Base-by-base conservation (phyloP, 2,797 vertebrate genomes). In the Prionace glauca region DNA sequence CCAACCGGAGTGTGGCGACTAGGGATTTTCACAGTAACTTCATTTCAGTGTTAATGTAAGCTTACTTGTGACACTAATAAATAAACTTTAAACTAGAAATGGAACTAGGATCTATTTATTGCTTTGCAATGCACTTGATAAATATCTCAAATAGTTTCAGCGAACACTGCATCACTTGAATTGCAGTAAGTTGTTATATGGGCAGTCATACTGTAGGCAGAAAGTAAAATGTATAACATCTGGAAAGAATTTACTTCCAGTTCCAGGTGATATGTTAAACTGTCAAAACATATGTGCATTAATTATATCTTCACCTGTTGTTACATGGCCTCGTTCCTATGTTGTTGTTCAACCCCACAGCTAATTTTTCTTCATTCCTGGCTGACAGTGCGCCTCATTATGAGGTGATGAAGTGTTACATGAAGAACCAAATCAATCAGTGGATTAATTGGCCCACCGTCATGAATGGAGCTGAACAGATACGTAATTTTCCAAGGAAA, bases 361-460 rank as follows among this genome's bases (percentile, higher is more conserved):
- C 90, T 92, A 92, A 92, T 69, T 24, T 92, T 41, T 69, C 90
- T 92, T 92, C n/a, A 69, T 69, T 69, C 41, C 62, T 69, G n/a
- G 32, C n/a, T 69, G 67, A 69, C 62, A 69, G 0, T 67, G 69
- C 22, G 41, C 65, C 90, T 92, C 90, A 92, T 92, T 92, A 92
- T 20, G 69, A 94, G 93, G 93, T 56, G 69, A 74, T 74, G 93
- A 94, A 56, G 71, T 94, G 67, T 94, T 29, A 41, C 8, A 36
- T 92, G n/a, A 92, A 92, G 67, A 92, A 36, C 32, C 90, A 92
- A 91, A 69, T 92, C 20, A 41, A 92, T 92, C 90, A 92, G n/a
- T 11, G 8, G 2, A 69, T 36, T 65, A 79, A 45, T 79, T 74
- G 71, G 60, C 18, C 62, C 9, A 65, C 32, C 20, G 67, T 20